phyloP scores from a whole-genome alignment of 2,113 vertebrate species.

The Paramisgurnus dabryanus region DNA sequence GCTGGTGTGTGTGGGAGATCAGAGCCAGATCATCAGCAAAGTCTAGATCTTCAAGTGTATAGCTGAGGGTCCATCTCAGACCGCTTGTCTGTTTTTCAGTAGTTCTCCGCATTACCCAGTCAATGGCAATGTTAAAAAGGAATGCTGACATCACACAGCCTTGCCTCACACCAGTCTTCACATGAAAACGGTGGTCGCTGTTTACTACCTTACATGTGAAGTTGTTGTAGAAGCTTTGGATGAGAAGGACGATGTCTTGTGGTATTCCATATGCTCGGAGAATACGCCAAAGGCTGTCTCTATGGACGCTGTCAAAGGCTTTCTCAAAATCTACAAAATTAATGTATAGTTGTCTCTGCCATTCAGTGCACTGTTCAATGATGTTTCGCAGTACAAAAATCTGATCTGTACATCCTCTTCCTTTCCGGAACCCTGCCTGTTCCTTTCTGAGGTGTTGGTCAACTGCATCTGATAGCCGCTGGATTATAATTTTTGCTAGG shows the following conservation, averaged over 20 bases:
- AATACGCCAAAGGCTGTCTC: background rate
- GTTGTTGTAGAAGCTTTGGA: background rate
- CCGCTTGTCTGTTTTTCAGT: background rate
- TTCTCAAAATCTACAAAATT: background rate
- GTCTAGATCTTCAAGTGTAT: background rate
- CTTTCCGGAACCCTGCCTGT: background rate
- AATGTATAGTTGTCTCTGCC: background rate
- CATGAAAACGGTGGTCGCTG: background rate
- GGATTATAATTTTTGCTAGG: background rate
- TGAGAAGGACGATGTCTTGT: background rate
- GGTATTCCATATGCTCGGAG: background rate
- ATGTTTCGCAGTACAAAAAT: background rate
- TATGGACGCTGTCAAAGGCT: background rate
- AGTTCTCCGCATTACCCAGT: background rate
- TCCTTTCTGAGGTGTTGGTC: background rate
- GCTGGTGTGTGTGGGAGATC: background rate
- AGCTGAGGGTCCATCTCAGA: background rate
- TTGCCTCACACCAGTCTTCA: background rate
- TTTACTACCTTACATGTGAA: background rate
- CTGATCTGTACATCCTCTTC: background rate
- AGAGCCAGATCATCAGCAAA: background rate
- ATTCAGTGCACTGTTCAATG: conserved; percentile 4
- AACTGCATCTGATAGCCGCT: background rate
- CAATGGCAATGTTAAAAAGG: background rate
- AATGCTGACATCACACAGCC: background rate